Evolutionary conservation across 2,888 invertebrate genomes (phyloP).

Genomic region (Drosophila percnosoma): DNA sequence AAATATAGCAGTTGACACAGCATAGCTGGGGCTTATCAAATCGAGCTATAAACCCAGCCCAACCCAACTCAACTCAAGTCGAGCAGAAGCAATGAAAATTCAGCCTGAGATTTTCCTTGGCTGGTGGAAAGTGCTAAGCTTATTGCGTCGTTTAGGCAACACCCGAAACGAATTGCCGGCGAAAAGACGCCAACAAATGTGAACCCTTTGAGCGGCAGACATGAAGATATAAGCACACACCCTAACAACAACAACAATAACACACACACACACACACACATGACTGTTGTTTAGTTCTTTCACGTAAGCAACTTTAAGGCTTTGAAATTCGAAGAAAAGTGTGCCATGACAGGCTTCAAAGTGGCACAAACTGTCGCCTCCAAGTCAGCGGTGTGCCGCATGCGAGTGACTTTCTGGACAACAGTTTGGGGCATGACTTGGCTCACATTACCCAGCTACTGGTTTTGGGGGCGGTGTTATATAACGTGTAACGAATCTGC

Average conservation of each 20-base stretch:
- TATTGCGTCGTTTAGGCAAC: slow-evolving; percentile 78
- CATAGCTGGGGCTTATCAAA: slow-evolving; percentile 64
- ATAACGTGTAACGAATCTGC: slow-evolving; percentile 72
- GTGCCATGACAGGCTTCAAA: slow-evolving; percentile 9
- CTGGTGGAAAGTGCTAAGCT: slow-evolving; percentile 70
- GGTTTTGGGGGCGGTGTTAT: slow-evolving; percentile 26
- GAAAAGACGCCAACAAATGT: slow-evolving; percentile 50
- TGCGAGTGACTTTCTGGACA: slow-evolving; percentile 39
- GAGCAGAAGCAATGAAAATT: slow-evolving; percentile 76
- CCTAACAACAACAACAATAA: slow-evolving; percentile 5
- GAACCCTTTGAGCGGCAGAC: slow-evolving; percentile 67
- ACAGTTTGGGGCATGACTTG: slow-evolving; percentile 19
- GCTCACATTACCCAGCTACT: slow-evolving; percentile 36
- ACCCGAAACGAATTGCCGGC: slow-evolving; percentile 71
- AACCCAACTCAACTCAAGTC: slow-evolving; percentile 59
- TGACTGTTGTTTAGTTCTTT: slow-evolving; percentile 57
- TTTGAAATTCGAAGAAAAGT: slow-evolving; percentile 62
- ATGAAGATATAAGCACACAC: slow-evolving; percentile 45
- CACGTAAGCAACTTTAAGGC: slow-evolving; percentile 73
- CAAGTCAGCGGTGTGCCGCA: slow-evolving; percentile 50
- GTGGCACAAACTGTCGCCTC: slow-evolving; percentile 33
- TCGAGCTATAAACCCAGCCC: slow-evolving; percentile 49
- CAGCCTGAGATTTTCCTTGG: slow-evolving; percentile 31
- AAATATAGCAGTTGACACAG: slow-evolving; percentile 44
- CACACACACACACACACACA: slow-evolving; percentile 13